Evolutionary conservation across 2,113 vertebrate species (phyloP), one percentile per base, ranked within the genome.

Genomic region (Aepyceros melampus): DNA sequence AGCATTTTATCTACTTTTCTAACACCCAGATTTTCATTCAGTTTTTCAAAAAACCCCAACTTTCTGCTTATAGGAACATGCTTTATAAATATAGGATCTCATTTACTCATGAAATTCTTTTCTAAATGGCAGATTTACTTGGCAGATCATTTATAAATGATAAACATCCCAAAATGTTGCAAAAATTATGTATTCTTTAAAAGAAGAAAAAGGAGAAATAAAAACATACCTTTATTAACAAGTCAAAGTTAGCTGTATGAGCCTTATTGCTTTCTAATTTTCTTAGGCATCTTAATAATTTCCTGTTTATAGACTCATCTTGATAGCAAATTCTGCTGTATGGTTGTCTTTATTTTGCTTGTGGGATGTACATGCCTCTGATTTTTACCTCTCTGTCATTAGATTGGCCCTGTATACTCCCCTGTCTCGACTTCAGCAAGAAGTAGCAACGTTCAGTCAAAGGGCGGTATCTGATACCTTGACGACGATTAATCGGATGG

Each of bases 401-500:
- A 99, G 98, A 98, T 97, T 99, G 98, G 98, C 98, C 5, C 98
- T 99, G 56, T 99, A 98, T 53, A 98, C 99, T 1, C 99, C 99
- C 0, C 98, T 99, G 36, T 99, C 98, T 94, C 99, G 99, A 33
- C 97, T 99, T 98, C 98, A 99, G 78, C 99, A 99, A 98, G 99
- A 99, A 94, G 98, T 99, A 97, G 98, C 99, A 97, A 99, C 99
- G 2, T 99, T 99, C 98, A 98, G 99, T 94, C 98, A 99, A 49
- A 99, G 99, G 25, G 99, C 99, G 7, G 99, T 99, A 23, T 99
- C 99, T 0, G 99, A 99, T 96, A 99, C 98, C 1, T 98, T 99
- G 67, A 97, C 99, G 96, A 99, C 99, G 0, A 98, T 99, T 82
- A 98, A 97, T 19, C 99, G 98, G 10, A 99, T 99, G 99, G 99